Evolutionary conservation across 1,140 invertebrate genomes (phyloP), one percentile per base, ranked within the genome.

Genomic region (Copidosoma floridanum): DNA sequence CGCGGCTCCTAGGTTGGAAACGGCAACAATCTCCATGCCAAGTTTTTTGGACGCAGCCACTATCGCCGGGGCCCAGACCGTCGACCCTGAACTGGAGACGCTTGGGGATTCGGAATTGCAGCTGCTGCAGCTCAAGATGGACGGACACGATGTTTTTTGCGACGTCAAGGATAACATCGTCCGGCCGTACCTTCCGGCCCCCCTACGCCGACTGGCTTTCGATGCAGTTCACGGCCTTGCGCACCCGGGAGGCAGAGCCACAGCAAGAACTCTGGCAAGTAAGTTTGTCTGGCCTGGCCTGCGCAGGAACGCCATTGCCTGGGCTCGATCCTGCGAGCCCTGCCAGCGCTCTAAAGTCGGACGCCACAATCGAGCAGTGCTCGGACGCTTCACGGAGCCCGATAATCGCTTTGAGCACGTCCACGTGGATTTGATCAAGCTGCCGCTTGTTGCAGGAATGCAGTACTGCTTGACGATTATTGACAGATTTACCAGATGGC

Each of bases 391-490:
- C 38, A 16, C 10, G 4, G 38, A 12, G 10, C 38, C 38, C 10
- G 38, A 41, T 16, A 41, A 41, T 16, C 6, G 38, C 4, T 41
- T 41, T n/a, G 38, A 41, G 6, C 38, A 41, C 38, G 38, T 41
- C 38, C 38, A 41, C 16, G 6, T 41, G 4, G 38, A 41, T 16
- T 16, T 41, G 10, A 41, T 41, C 38, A 6, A 10, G 5, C 38
- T 41, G n/a, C 38, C 38, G 6, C 6, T 12, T n/a, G 38, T 41
- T 16, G 38, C 10, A n/a, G 38, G 16, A 6, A 8, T 41, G 38
- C 6, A 16, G 4, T 41, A 41, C 38, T 41, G 38, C 0, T 73
- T 76, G 29, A 74, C 72, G 2, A 57, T 32, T 6, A 12, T 32
- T 6, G 29, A 32, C 29, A 32, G 29, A 32, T 32, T 32, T 32